phyloP scores from a whole-genome alignment of 1,140 invertebrate genomes.

The Papilio aristodemus region DNA sequence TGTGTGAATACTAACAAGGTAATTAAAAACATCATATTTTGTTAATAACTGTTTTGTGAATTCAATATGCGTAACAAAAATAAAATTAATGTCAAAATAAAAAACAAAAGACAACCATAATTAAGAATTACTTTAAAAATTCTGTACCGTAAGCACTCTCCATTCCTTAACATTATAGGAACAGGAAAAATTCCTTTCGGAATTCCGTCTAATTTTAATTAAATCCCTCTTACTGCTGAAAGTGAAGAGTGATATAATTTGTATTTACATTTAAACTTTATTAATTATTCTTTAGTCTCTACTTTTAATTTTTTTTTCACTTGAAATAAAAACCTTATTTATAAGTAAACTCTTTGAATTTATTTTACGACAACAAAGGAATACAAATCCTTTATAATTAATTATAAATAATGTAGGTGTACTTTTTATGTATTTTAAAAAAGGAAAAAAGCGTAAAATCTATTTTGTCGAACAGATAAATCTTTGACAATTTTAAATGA shows the following conservation, averaged over 20 bases:
- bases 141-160: not conserved
- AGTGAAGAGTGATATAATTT: slow-evolving; percentile 1
- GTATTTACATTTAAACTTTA: slow-evolving; percentile 1
- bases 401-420: not conserved
- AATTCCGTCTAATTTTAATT: slow-evolving; percentile 14
- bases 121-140: not conserved
- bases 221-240: slow-evolving; percentile 4
- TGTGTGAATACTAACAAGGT: not conserved
- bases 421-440: no score
- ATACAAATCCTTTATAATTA: not conserved
- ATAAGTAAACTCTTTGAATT: not conserved
- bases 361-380: not conserved
- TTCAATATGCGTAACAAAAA: no score
- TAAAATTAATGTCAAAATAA: no score
- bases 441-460: no score
- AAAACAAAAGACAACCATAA: not conserved
- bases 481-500: no score
- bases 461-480: no score
- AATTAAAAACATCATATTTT: not conserved
- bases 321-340: not conserved
- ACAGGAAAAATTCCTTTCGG: slow-evolving; percentile 11
- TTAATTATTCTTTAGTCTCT: slow-evolving; percentile 11
- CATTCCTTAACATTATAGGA: not conserved
- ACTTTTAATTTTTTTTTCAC: not conserved
- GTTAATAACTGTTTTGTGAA: no score